Percentiles rank a stretch among this genome's conserved stretches.
These are phyloP conservation scores for Macrophya alboannulata DNA, from an alignment of 2,888 invertebrate species.

Conservation along the genomic window DNA sequence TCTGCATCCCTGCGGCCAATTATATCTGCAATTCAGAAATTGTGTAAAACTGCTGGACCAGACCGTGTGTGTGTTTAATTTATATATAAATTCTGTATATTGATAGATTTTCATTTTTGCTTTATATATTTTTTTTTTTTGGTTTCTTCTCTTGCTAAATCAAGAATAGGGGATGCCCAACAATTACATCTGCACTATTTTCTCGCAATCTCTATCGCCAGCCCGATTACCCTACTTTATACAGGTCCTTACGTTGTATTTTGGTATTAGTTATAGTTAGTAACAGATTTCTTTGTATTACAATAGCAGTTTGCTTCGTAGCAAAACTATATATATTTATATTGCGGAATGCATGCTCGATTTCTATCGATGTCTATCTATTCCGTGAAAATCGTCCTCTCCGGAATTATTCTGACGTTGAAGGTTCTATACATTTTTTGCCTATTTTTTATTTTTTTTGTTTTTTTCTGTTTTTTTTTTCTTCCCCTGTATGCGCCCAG, in stretches of 20 bases:
- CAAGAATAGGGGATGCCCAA: conserved; percentile 64
- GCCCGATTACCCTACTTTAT: conserved; percentile 60
- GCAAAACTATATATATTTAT: conserved; percentile 56
- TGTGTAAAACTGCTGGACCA: too few species aligned
- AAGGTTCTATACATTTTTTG: conserved; percentile 52
- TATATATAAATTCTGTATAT: background rate
- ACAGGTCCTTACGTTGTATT: conserved; percentile 53
- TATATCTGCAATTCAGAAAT: too few species aligned
- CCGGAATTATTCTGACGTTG: conserved; percentile 60
- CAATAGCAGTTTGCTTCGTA: conserved; percentile 54
- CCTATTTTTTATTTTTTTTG: conserved; percentile 41
- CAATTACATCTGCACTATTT: conserved; percentile 65
- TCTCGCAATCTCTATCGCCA: conserved; percentile 58
- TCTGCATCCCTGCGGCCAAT: background rate
- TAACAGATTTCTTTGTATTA: conserved; percentile 63
- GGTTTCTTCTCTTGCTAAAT: background rate
- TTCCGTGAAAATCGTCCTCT: conserved; percentile 59
- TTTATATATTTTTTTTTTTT: background rate
- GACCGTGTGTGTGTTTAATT: too few species aligned
- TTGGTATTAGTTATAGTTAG: conserved; percentile 62
- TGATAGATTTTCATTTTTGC: background rate
- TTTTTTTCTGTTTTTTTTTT: background rate
- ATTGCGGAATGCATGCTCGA: conserved; percentile 68
- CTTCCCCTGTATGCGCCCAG: conserved; percentile 38
- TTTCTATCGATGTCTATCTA: conserved; percentile 55